Base-by-base conservation (phyloP, 2,888 invertebrate species). In the Monochamus alternatus region DNA sequence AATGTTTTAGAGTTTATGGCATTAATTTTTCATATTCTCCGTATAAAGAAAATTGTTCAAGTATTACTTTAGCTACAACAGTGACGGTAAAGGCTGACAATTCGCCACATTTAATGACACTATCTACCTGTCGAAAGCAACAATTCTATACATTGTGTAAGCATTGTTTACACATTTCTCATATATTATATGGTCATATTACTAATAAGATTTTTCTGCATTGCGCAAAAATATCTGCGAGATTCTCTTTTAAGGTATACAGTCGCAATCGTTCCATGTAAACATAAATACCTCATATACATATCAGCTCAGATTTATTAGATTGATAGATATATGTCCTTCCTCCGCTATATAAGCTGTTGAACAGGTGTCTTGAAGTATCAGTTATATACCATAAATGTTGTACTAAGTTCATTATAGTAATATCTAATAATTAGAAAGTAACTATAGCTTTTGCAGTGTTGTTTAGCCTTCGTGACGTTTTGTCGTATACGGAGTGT, bases 241-340 rank as follows among this genome's bases (percentile, higher is more conserved):
- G 51, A 68, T 68, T 58, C 44, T 58, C 68, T 59, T 68, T 68
- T 68, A 68, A 58, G 68, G 68, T 58, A 9, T 12, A 47, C 3
- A 47, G 32, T 68, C 22, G 7, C 59, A 55, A 8, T 63, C 32
- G 62, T 63, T 43, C 43, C 68, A 68, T 30, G 44, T 58, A 58
- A 58, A 59, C 58, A 59, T 55, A 67, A 52, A 68, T 68, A 68
- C 59, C 68, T 68, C 44, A 68, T 59, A 59, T 59, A 68, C 59
- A 68, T 68, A 68, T 68, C 68, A 68, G 43, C 31, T 67, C 65
- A 51, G 66, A 55, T 55, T 67, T 67, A 30, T 52, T 67, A 31
- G 32, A 55, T 14, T 7, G 38, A 67, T 47, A 47, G 47, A 47
- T 47, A 47, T 47, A 67, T 31, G 66, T 55, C 66, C 66, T 67